Evolutionary conservation across 1,140 invertebrate genomes (phyloP).

Genomic region (Bombus cullumanus): DNA sequence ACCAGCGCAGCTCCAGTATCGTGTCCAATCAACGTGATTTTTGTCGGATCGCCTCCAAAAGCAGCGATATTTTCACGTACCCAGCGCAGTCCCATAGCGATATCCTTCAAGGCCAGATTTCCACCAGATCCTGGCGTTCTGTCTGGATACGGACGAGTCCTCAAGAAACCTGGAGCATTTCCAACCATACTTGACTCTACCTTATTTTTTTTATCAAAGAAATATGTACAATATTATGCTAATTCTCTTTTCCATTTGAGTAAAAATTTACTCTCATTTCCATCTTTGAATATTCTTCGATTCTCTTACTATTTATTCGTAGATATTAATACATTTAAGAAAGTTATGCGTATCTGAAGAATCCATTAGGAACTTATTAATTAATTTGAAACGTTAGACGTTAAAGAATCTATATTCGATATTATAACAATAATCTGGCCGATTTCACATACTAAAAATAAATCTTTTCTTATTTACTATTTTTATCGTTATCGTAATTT

Average conservation of each 20-base stretch:
- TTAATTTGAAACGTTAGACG: no score
- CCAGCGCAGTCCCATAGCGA: constrained; percentile 90
- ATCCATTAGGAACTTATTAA: no score
- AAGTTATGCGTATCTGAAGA: no score
- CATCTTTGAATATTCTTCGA: no score
- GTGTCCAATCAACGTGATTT: constrained; percentile 94
- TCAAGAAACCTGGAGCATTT: constrained; percentile 86
- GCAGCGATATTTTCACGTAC: constrained; percentile 89
- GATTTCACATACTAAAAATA: no score
- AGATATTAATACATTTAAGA: no score
- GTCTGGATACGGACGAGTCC: constrained; percentile 84
- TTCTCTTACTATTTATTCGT: no score
- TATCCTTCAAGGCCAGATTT: constrained; percentile 89
- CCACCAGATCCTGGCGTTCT: constrained; percentile 83
- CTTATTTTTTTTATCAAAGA: neutral
- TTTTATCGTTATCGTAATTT: no score
- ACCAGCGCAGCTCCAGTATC: constrained; percentile 93
- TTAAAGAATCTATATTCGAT: no score
- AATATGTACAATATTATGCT: neutral
- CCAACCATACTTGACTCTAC: constrained; percentile 35
- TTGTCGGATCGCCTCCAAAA: constrained; percentile 91
- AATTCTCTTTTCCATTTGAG: neutral
- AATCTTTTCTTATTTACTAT: no score
- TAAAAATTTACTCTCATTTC: no score
- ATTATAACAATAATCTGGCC: no score